phyloP scores from a whole-genome alignment of 1,140 invertebrate genomes.

The Rhagoletis zephyria region DNA sequence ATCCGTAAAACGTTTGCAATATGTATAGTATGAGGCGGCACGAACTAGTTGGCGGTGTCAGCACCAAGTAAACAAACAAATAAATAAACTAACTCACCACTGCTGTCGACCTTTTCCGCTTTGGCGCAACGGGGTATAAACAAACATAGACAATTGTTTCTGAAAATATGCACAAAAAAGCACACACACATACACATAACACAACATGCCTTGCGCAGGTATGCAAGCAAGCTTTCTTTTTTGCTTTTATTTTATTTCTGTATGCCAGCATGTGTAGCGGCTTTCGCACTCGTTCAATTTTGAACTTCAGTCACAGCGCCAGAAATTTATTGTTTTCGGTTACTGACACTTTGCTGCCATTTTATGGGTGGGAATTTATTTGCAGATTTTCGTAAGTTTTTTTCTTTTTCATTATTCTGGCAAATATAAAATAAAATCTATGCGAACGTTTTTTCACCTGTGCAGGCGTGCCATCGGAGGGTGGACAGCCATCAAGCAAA shows the following conservation, averaged over 20 bases:
- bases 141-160: constrained; percentile 6
- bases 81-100: constrained; percentile 32
- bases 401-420: background rate
- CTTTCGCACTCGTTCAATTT: constrained; percentile 32
- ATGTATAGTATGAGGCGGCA: background rate
- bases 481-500: background rate
- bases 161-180: background rate
- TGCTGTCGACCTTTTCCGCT: background rate
- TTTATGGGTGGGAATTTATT: constrained; percentile 42
- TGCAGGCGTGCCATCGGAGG: background rate
- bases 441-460: constrained; percentile 17
- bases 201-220: background rate
- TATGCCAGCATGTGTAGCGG: background rate
- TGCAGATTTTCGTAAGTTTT: constrained; percentile 6
- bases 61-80: constrained; percentile 37
- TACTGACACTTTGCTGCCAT: constrained; percentile 32
- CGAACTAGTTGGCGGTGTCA: background rate
- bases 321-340: constrained; percentile 48
- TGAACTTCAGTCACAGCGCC: constrained; percentile 35
- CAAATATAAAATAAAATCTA: constrained; percentile 6
- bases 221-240: background rate
- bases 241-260: no score
- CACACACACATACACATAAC: background rate
- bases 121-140: background rate
- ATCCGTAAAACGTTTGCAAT: background rate